phyloP scores from a whole-genome alignment of 2,888 invertebrate species.

The Campoplex nolae region DNA sequence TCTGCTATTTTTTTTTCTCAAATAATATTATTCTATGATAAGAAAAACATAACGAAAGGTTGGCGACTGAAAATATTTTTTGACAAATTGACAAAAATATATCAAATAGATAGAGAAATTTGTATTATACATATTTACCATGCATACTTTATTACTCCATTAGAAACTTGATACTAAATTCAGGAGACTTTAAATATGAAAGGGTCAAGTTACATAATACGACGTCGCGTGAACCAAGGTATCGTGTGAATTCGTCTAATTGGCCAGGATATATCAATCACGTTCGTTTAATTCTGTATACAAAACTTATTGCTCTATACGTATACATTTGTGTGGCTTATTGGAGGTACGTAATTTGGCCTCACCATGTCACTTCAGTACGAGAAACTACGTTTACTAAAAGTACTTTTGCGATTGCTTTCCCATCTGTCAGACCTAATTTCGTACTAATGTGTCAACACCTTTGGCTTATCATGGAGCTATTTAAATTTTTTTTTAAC shows the following conservation, averaged over 20 bases:
- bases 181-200: background rate
- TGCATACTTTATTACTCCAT: background rate
- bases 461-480: background rate
- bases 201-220: slow-evolving; percentile 1
- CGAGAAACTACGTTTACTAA: background rate
- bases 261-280: slow-evolving; percentile 42
- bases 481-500: background rate
- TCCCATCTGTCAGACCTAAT: background rate
- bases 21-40: background rate
- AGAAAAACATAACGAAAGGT: background rate
- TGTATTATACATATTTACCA: background rate
- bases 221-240: slow-evolving; percentile 39
- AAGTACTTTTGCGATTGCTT: slow-evolving; percentile 4
- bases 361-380: background rate
- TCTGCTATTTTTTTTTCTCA: background rate
- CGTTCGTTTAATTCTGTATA: slow-evolving; percentile 38
- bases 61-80: background rate
- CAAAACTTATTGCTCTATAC: background rate
- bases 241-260: slow-evolving; percentile 41
- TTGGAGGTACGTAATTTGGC: background rate
- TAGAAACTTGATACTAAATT: slow-evolving; percentile 20
- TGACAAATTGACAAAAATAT: too few relatives aligned
- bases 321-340: slow-evolving; percentile 6
- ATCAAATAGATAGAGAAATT: background rate
- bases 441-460: background rate